Percentiles rank a stretch among this genome's conserved stretches.
Conservation (phyloP, 2,113 vertebrate genomes). For the Embiotoca jacksoni region DNA sequence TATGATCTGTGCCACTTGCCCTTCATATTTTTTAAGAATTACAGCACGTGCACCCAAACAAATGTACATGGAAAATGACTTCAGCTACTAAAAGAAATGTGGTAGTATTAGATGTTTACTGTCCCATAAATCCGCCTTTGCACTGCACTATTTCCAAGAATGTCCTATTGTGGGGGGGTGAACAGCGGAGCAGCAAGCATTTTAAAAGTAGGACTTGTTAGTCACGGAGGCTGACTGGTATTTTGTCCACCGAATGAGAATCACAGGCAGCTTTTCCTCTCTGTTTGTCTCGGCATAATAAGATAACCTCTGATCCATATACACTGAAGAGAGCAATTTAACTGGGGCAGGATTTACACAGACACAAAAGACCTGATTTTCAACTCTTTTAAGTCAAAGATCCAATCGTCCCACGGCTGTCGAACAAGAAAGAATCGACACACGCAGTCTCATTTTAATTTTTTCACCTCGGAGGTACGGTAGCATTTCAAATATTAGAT, state of each 20-base stretch:
- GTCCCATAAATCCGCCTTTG: conserved; percentile 8
- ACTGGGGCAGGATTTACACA: conserved; percentile 61
- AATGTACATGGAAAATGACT: not conserved
- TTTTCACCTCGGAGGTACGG: conserved; percentile 4
- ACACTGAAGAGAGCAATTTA: conserved; percentile 52
- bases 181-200: conserved; percentile 16
- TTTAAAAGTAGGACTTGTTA: conserved; percentile 52
- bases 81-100: not conserved
- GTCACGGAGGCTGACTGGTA: conserved; percentile 40
- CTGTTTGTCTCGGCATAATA: conserved; percentile 38
- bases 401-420: conserved; percentile 35
- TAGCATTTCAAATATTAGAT: conserved; percentile 13
- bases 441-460: conserved; percentile 4
- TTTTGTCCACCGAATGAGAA: conserved; percentile 57
- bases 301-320: conserved; percentile 66
- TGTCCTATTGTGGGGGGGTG: not conserved
- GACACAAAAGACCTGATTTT: conserved; percentile 61
- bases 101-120: not conserved
- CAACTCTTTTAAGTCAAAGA: conserved; percentile 56
- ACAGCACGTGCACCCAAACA: too few relatives aligned
- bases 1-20: not conserved
- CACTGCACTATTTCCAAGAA: conserved; percentile 4
- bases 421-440: conserved; percentile 27
- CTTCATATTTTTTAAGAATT: too few relatives aligned
- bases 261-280: conserved; percentile 31